Percentiles rank a stretch among this genome's conserved stretches.
Conservation (phyloP, 2,113 vertebrate species). For the Gavialis gangeticus region DNA sequence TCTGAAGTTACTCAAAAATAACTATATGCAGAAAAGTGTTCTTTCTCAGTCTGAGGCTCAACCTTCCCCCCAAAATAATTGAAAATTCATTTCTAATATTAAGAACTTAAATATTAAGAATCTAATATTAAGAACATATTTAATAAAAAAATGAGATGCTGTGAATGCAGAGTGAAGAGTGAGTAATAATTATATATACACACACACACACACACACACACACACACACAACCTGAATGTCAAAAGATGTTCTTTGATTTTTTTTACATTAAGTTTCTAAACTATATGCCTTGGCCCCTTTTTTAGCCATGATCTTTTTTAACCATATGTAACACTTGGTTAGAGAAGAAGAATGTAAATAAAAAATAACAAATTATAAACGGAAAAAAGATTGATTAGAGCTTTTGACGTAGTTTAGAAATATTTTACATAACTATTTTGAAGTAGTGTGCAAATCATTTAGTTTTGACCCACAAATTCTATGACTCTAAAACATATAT, state of each 20-base stretch:
- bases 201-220: no score
- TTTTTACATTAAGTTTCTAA: not conserved
- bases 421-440: not conserved
- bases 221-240: no score
- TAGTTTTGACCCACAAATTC: not conserved
- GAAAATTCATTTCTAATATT: no score
- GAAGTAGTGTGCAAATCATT: not conserved
- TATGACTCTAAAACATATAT: not conserved
- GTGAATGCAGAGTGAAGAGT: no score
- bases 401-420: not conserved
- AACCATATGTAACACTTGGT: not conserved
- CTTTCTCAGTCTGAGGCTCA: no score
- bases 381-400: not conserved
- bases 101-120: no score
- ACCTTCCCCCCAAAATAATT: no score
- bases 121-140: no score
- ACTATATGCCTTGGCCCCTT: not conserved
- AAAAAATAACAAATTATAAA: not conserved
- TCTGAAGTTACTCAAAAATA: no score
- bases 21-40: no score
- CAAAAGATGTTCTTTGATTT: not conserved
- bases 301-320: not conserved
- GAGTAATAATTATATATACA: no score
- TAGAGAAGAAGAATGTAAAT: not conserved
- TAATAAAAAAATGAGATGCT: no score